These are phyloP conservation scores for Hymenochirus boettgeri DNA, from an alignment of 2,113 vertebrate species.

Conservation along the genomic window DNA sequence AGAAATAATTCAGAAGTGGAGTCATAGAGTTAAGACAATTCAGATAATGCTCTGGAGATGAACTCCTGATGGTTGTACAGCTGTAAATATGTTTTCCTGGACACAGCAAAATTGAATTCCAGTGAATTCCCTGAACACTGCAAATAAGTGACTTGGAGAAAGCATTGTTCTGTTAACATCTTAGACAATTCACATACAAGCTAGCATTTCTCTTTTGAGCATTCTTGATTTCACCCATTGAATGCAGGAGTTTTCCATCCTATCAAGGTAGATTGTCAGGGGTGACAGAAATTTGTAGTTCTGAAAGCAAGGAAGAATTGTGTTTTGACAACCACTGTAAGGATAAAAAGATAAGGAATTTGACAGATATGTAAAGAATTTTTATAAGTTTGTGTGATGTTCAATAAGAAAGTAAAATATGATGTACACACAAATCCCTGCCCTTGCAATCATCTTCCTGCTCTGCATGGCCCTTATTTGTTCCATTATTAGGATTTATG, in stretches of 20 bases:
- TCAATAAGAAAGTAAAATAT: no score
- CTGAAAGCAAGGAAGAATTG: neutral
- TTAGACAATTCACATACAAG: neutral
- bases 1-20: slow-evolving; percentile 1
- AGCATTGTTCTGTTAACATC: neutral
- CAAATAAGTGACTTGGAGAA: slow-evolving; percentile 6
- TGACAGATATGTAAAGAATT: no score
- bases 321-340: neutral
- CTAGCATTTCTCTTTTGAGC: neutral
- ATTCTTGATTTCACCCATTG: neutral
- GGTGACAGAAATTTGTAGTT: neutral
- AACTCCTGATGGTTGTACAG: slow-evolving; percentile 12
- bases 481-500: no score
- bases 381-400: no score
- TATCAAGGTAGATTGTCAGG: neutral
- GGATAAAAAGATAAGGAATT: no score
- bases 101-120: slow-evolving; percentile 1
- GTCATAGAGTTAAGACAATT: neutral
- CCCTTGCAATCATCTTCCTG: no score
- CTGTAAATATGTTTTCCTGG: slow-evolving; percentile 9
- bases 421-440: no score
- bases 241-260: neutral
- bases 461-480: no score
- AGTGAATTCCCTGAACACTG: slow-evolving; percentile 11
- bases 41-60: neutral